Percentiles rank a stretch among this genome's conserved stretches.
Conservation (phyloP, 2,797 vertebrate species). For the Danionella dracula region DNA sequence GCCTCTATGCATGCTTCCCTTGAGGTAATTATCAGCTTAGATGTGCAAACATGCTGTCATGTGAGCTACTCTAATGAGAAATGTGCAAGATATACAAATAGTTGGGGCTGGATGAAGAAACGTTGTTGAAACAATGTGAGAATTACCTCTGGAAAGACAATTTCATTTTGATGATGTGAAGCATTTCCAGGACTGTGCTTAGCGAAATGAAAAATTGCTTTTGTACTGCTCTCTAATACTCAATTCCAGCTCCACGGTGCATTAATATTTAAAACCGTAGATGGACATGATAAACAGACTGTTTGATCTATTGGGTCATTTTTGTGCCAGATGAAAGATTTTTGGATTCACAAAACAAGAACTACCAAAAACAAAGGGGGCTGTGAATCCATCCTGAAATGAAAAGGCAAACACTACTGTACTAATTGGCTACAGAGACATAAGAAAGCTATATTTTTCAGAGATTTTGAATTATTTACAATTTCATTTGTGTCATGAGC, state of each 20-base stretch:
- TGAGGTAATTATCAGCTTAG: conserved; percentile 44
- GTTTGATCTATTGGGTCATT: conserved; percentile 7
- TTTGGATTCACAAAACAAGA: neutral
- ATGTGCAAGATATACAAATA: conserved; percentile 36
- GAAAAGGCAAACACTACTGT: too few relatives aligned
- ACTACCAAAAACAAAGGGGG: neutral
- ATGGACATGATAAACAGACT: conserved; percentile 21
- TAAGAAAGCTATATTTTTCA: too few relatives aligned
- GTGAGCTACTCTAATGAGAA: conserved; percentile 27
- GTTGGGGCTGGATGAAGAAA: neutral
- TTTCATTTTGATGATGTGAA: conserved; percentile 1
- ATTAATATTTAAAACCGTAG: conserved; percentile 20
- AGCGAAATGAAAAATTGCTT: conserved; percentile 5
- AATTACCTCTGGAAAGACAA: neutral
- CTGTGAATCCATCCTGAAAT: neutral
- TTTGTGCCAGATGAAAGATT: too few relatives aligned
- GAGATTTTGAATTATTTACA: too few relatives aligned
- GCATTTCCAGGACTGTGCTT: conserved; percentile 18
- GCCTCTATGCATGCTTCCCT: conserved; percentile 17
- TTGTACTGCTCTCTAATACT: neutral
- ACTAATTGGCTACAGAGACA: too few relatives aligned
- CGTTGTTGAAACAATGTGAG: conserved; percentile 9
- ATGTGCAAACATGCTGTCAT: conserved; percentile 39
- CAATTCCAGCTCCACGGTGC: conserved; percentile 5
- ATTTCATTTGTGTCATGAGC: too few relatives aligned